Percentiles rank a stretch among this genome's conserved stretches.
These are phyloP conservation scores for Tetranychus piercei DNA, from an alignment of 2,888 invertebrate genomes.

Conservation along the genomic window DNA sequence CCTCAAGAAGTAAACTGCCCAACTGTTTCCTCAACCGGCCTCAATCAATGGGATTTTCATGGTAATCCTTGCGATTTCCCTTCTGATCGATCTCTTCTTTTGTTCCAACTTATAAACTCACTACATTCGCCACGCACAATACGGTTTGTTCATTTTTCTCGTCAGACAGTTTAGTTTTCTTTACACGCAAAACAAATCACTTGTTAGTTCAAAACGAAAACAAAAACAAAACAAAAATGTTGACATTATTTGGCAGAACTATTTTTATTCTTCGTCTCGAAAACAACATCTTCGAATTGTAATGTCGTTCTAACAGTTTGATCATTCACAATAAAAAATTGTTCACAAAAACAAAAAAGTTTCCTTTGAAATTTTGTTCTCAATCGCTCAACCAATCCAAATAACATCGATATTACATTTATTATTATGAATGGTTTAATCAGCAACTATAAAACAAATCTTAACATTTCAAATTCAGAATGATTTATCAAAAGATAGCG, in stretches of 20 bases:
- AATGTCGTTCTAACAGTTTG: constrained; percentile 10
- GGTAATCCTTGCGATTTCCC: not conserved
- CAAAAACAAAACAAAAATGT: not conserved
- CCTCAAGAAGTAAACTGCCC: not conserved
- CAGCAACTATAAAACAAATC: no score
- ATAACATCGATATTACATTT: no score
- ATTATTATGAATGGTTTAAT: no score
- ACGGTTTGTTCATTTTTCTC: not conserved
- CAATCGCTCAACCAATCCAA: no score
- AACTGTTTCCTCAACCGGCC: not conserved
- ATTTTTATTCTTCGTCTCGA: constrained; percentile 10
- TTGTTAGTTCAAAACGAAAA: not conserved
- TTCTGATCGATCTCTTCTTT: not conserved
- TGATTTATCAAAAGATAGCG: no score
- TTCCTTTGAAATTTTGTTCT: not conserved
- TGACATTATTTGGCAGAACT: constrained; percentile 1
- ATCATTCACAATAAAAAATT: constrained; percentile 5
- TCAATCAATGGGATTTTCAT: no score
- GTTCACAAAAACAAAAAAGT: not conserved
- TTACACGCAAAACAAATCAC: not conserved
- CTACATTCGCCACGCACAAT: not conserved
- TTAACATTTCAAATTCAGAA: no score
- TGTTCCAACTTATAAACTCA: not conserved
- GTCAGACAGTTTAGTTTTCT: not conserved
- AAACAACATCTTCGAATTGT: constrained; percentile 11